Base-by-base conservation (phyloP, 2,888 invertebrate genomes). In the Drosophila neotestacea region DNA sequence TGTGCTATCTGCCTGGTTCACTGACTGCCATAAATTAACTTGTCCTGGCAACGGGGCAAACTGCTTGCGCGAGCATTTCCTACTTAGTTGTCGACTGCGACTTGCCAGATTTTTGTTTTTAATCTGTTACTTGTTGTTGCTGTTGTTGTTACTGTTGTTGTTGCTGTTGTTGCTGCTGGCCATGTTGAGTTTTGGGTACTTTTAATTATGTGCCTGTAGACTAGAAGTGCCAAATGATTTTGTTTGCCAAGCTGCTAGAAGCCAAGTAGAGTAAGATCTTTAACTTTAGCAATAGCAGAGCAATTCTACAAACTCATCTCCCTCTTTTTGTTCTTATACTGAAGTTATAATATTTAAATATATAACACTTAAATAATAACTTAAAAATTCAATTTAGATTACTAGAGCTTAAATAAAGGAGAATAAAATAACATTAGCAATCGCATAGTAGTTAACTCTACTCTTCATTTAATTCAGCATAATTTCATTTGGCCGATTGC, bases 1-100 rank as follows among this genome's bases (percentile, higher is more conserved):
- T 54, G 68, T 68, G 77, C 73, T 77, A 82, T 82, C 88, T 82
- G 83, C 71, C 73, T 85, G 85, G 73, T 78, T 85, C 83, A 76
- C 64, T 88, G 81, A 73, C 79, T 86, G 85, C 88, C 85, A 85
- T 85, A 88, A 85, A 85, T 85, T 85, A 85, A 86, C 79, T 88
- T 84, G 84, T 76, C 84, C 73, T 73, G 78, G 71, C 77, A 82
- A 72, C 67, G 30, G n/a, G 59, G 61, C 50, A 71, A 73, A 71
- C 65, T 73, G 78, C 78, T 74, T 69, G 65, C 65, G 61, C 60
- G 11, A 52, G 68, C 75, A 70, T 65, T 81, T 81, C 69, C 22
- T 22, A 22, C 70, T 77, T 70, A 66, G 63, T 73, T 77, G 63
- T 65, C 73, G 65, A 70, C 73, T 66, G 52, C 60, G 47, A 63